These are phyloP conservation scores for Anguilla anguilla DNA, from an alignment of 2,797 vertebrate species.

Conservation along the genomic window DNA sequence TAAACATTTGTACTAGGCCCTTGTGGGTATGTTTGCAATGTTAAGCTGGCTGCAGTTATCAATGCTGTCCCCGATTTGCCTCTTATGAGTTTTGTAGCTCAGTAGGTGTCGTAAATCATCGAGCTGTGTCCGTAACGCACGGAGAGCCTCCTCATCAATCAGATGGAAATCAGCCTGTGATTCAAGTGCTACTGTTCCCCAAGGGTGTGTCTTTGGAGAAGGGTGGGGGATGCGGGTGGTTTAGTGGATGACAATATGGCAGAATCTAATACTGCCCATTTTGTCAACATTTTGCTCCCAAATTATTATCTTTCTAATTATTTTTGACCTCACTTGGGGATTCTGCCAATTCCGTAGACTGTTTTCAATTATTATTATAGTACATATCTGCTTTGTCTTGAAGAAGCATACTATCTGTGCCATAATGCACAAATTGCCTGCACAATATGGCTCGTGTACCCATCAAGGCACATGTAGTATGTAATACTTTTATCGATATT, in stretches of 20 bases:
- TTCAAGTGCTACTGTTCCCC: not conserved
- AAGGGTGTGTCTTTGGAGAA: not conserved
- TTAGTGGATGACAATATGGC: not conserved
- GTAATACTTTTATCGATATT: not conserved
- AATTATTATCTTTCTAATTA: not conserved
- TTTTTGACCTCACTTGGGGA: not conserved
- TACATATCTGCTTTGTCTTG: not conserved
- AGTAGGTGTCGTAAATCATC: slow-evolving; percentile 16
- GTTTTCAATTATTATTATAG: not conserved
- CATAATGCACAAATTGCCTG: not conserved
- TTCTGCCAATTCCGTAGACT: not conserved
- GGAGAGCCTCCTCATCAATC: slow-evolving; percentile 29
- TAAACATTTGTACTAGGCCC: not conserved
- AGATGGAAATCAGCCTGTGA: not conserved
- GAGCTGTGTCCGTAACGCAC: not conserved
- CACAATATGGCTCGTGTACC: not conserved
- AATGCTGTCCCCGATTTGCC: not conserved
- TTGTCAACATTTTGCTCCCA: not conserved
- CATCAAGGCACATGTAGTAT: not conserved
- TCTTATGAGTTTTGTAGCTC: not conserved
- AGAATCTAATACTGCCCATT: not conserved
- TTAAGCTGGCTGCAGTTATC: not conserved
- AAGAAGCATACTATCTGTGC: not conserved
- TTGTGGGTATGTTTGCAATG: not conserved
- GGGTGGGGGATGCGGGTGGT: not conserved